Evolutionary conservation across 1,140 invertebrate species (phyloP).

Genomic region (Orussus abietinus): DNA sequence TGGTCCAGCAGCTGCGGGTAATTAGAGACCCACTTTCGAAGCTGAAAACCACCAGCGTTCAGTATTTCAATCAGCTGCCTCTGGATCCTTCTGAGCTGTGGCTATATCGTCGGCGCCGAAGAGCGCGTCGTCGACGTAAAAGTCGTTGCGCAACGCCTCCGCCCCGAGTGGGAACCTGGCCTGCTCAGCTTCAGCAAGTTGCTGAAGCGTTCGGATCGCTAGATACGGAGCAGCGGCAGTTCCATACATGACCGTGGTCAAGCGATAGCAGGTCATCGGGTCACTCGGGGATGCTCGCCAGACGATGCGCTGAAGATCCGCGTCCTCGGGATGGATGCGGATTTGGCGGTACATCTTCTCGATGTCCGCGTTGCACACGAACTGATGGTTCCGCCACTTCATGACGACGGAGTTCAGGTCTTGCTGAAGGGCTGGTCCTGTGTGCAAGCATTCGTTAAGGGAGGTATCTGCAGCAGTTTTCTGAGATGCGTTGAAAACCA

Average conservation of each 20-base stretch:
- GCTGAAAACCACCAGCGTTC: conserved; percentile 18
- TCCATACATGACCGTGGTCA: conserved; percentile 28
- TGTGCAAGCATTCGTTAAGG: conserved; percentile 9
- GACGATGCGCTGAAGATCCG: conserved; percentile 23
- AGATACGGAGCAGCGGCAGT: conserved; percentile 22
- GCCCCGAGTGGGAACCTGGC: conserved; percentile 16
- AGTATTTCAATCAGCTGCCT: conserved; percentile 19
- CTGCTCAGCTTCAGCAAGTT: conserved; percentile 18
- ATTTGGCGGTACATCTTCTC: conserved; percentile 16
- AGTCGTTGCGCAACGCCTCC: conserved; percentile 10
- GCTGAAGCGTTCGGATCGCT: conserved; percentile 18
- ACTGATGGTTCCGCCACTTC: conserved; percentile 5
- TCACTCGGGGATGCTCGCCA: conserved; percentile 14
- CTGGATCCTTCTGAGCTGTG: conserved; percentile 15
- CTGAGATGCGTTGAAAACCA: conserved; percentile 12
- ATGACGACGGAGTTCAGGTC: conserved; percentile 10
- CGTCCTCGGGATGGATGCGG: conserved; percentile 1
- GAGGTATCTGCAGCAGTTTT: background rate
- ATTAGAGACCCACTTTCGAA: conserved; percentile 35
- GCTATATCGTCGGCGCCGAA: conserved; percentile 15
- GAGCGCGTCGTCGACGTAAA: conserved; percentile 29
- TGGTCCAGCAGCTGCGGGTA: conserved; percentile 1
- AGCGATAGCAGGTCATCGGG: conserved; percentile 12
- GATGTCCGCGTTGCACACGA: conserved; percentile 14
- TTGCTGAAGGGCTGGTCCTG: conserved; percentile 6